Evolutionary conservation across 2,888 invertebrate species (phyloP), one percentile per base, ranked within the genome.

Genomic region (Halictus ligatus): DNA sequence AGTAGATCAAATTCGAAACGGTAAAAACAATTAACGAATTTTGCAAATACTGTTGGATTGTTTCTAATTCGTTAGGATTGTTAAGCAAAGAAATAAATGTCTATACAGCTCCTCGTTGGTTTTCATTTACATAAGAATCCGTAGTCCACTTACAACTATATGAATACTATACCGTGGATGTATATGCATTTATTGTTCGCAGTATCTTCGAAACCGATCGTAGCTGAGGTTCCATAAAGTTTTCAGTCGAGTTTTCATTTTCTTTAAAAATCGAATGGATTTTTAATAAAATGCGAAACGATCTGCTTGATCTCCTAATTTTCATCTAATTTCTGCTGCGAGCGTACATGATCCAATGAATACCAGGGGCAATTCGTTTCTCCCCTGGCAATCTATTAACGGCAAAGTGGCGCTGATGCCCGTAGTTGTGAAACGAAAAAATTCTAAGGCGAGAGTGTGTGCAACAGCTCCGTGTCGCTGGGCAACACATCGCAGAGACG

Each of bases 351-450:
- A 35, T 67, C 18, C 35, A 29, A 67, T 67, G 67, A 67, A 35
- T 18, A 35, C 64, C n/a, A 3, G 10, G 15, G 7, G 64, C 21
- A 35, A 67, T 67, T 67, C 29, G 18, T 67, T 67, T 35, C 67
- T 67, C 35, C 67, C 67, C 35, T 7, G 67, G 67, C 67, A 1
- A 35, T 21, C 67, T 67, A 67, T 67, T 67, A 67, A 67, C 8
- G 67, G 67, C 67, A 35, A 67, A 67, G 67, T 67, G 67, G 67
- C 67, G 18, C 67, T 67, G 21, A 67, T 35, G 67, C 35, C 29
- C 10, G 67, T 4, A 18, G 67, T 67, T 67, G 67, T 35, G 21
- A 67, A 67, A 67, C 21, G 35, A 35, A 67, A 67, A 67, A 67
- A 67, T 67, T 67, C 29, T 67, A 67, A 67, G 67, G 67, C 67